phyloP scores from a whole-genome alignment of 64 coral and sea anemone genomes.

The Porites australiensis region DNA sequence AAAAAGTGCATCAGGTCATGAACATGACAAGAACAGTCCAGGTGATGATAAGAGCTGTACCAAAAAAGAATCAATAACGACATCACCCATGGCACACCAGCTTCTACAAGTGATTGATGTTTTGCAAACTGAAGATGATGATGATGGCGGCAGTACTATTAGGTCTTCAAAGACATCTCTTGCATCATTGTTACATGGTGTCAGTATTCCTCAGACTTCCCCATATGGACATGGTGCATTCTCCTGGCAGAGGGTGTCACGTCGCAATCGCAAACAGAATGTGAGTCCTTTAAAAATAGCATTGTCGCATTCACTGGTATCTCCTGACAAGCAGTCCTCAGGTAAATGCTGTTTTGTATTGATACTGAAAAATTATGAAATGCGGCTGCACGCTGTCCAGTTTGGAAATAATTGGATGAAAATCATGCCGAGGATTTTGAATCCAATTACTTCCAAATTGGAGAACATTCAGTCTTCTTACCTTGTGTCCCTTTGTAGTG shows the following conservation, averaged over 20 bases:
- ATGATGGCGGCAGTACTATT: not conserved
- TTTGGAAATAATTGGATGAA: too few relatives aligned
- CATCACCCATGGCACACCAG: constrained; percentile 70
- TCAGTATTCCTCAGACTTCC: not conserved
- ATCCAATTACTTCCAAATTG: too few relatives aligned
- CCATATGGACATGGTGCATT: constrained; percentile 5
- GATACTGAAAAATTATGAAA: too few relatives aligned
- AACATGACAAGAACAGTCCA: constrained; percentile 10
- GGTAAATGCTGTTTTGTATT: not conserved
- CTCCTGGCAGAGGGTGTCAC: constrained; percentile 19
- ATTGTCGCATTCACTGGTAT: not conserved
- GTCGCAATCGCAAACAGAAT: constrained; percentile 55
- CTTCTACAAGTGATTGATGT: constrained; percentile 76
- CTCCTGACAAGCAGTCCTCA: constrained; percentile 1
- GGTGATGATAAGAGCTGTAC: not conserved
- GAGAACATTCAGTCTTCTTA: too few relatives aligned
- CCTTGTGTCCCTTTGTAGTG: too few relatives aligned
- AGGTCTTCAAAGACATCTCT: not conserved
- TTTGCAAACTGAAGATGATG: constrained; percentile 67
- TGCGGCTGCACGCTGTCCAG: too few relatives aligned
- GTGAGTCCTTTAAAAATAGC: constrained; percentile 56
- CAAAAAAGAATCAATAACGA: constrained; percentile 36
- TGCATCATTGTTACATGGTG: constrained; percentile 6
- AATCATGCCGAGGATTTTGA: too few relatives aligned
- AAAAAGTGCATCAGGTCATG: not conserved